phyloP scores from a whole-genome alignment of 2,888 invertebrate genomes.

The Dryobota labecula region DNA sequence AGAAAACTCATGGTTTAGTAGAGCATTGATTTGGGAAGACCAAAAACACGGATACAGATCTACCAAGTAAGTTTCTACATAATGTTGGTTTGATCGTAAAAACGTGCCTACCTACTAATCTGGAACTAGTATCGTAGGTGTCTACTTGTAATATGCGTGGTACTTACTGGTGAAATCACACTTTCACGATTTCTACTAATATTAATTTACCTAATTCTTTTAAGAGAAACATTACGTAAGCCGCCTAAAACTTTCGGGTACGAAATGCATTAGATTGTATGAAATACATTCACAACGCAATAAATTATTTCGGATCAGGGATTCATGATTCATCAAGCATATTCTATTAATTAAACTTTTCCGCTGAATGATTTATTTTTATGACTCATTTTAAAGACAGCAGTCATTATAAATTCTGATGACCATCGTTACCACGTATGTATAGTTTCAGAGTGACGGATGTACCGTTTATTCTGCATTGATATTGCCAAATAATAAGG shows the following conservation, averaged over 20 bases:
- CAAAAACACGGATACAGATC: conserved; percentile 50
- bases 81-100: background rate
- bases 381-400: conserved; percentile 61
- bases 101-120: conserved; percentile 7
- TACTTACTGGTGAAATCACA: conserved; percentile 21
- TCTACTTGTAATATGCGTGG: conserved; percentile 4
- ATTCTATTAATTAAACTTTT: conserved; percentile 56
- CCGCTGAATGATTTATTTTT: conserved; percentile 62
- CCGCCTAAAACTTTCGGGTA: conserved; percentile 12
- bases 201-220: conserved; percentile 20
- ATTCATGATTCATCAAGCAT: conserved; percentile 57
- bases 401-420: conserved; percentile 50
- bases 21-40: conserved; percentile 78
- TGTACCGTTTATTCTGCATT: conserved; percentile 16
- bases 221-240: conserved; percentile 22
- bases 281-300: conserved; percentile 40
- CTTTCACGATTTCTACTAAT: conserved; percentile 44
- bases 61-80: conserved; percentile 69
- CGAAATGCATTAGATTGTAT: conserved; percentile 38
- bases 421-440: conserved; percentile 43
- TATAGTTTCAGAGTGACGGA: conserved; percentile 35
- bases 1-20: conserved; percentile 87
- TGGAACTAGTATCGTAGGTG: conserved; percentile 9
- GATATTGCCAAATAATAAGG: too few relatives aligned
- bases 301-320: conserved; percentile 50